These are phyloP conservation scores for Aleiodes alternator DNA, from an alignment of 2,888 invertebrate genomes.

Conservation along the genomic window DNA sequence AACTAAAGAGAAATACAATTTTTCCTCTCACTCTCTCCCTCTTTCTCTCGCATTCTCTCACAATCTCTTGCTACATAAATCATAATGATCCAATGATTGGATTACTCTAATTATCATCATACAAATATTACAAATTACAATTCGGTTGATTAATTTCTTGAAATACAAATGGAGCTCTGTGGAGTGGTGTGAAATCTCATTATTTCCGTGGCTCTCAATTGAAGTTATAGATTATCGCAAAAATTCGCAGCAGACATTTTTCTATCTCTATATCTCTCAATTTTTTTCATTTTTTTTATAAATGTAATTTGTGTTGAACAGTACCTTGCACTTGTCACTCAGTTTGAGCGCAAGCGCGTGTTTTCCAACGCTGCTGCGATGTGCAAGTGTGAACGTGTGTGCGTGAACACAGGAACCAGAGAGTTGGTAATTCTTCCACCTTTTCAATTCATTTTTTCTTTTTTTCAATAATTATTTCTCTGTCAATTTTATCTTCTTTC, in stretches of 20 bases:
- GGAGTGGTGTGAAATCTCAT: constrained; percentile 39
- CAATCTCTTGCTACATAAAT: background rate
- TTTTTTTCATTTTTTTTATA: constrained; percentile 49
- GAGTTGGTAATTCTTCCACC: constrained; percentile 60
- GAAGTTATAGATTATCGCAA: background rate
- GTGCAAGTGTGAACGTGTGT: constrained; percentile 64
- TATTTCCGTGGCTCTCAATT: constrained; percentile 29
- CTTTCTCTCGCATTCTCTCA: too few relatives aligned
- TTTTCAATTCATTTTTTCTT: constrained; percentile 34
- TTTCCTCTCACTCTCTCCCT: background rate
- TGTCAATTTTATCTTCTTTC: constrained; percentile 6
- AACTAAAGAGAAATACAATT: background rate
- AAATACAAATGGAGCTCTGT: background rate
- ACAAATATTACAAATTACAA: constrained; percentile 17
- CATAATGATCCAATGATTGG: background rate
- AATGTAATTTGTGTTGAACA: constrained; percentile 74
- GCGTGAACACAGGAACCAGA: constrained; percentile 78
- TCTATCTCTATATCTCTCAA: background rate
- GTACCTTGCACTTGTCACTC: constrained; percentile 89
- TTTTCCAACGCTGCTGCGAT: constrained; percentile 77
- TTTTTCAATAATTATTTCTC: constrained; percentile 28
- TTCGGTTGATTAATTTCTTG: constrained; percentile 25
- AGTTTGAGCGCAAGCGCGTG: constrained; percentile 86
- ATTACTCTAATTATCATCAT: background rate
- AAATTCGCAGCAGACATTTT: background rate